Percentiles rank a stretch among this genome's conserved stretches.
These are phyloP conservation scores for Conopomorpha cramerella DNA, from an alignment of 1,140 invertebrate species.

Conservation along the genomic window DNA sequence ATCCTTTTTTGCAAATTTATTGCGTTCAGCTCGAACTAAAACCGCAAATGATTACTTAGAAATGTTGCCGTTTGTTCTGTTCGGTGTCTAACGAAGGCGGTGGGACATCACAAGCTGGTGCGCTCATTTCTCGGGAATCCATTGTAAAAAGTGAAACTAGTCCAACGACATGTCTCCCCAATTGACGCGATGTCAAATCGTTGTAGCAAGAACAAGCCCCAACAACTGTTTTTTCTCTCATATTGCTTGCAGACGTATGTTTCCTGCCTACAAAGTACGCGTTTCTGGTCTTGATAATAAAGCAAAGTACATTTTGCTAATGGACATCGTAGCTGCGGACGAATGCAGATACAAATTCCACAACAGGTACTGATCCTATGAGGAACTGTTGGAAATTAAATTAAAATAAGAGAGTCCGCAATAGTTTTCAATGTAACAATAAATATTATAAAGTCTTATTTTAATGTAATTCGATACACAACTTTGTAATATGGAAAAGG, in stretches of 20 bases:
- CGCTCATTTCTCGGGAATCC: slow-evolving; percentile 24
- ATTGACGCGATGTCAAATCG: slow-evolving; percentile 53
- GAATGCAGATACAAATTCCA: slow-evolving; percentile 96
- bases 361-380: slow-evolving; percentile 75
- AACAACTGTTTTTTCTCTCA: slow-evolving; percentile 59
- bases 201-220: slow-evolving; percentile 65
- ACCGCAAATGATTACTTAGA: too few relatives aligned
- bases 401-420: slow-evolving; percentile 41
- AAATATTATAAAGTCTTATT: too few relatives aligned
- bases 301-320: slow-evolving; percentile 93
- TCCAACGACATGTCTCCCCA: slow-evolving; percentile 41
- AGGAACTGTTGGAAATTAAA: slow-evolving; percentile 45
- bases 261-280: slow-evolving; percentile 90
- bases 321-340: slow-evolving; percentile 91
- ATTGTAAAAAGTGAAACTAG: slow-evolving; percentile 47
- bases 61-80: too few relatives aligned
- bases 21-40: too few relatives aligned
- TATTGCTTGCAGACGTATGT: slow-evolving; percentile 82
- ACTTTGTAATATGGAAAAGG: slow-evolving; percentile 51
- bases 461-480: slow-evolving; percentile 46
- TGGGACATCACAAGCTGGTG: slow-evolving; percentile 52
- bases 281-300: slow-evolving; percentile 91
- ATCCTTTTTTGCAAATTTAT: too few relatives aligned
- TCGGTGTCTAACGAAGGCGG: slow-evolving; percentile 36
- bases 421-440: slow-evolving; percentile 10